Conservation (phyloP, 2,797 vertebrate species). For the Ctenosaura bakeri region DNA sequence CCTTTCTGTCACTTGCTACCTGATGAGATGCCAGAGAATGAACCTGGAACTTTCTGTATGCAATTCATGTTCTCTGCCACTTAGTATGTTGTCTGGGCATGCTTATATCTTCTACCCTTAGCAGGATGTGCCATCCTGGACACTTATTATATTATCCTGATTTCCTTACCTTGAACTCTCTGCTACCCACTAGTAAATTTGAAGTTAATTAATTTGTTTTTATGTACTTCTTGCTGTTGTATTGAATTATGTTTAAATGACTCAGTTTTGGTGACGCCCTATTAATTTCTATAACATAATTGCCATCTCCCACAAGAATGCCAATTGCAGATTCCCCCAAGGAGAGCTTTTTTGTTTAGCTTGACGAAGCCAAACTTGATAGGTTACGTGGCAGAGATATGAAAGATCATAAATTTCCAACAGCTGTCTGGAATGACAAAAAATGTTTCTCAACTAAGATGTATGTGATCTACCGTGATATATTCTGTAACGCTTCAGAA, state of each 20-base stretch:
- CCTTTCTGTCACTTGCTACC: too few species aligned
- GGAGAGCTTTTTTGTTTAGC: constrained; percentile 1
- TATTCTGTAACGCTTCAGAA: not conserved
- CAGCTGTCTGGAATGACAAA: constrained; percentile 22
- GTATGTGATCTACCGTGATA: constrained; percentile 12
- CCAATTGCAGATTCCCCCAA: accelerated
- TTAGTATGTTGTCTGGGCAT: not conserved
- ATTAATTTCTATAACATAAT: constrained; percentile 21
- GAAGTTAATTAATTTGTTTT: constrained; percentile 20
- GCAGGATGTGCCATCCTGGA: not conserved
- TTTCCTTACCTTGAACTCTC: not conserved
- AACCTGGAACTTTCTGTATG: not conserved
- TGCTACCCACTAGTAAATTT: not conserved
- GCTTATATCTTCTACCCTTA: not conserved
- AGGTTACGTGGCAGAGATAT: constrained; percentile 2
- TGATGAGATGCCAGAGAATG: not conserved
- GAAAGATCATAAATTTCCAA: constrained; percentile 33
- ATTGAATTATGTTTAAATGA: not conserved
- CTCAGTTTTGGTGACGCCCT: not conserved
- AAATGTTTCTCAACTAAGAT: constrained; percentile 44
- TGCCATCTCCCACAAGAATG: not conserved
- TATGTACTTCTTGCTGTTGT: not conserved
- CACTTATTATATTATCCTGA: not conserved
- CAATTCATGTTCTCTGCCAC: not conserved
- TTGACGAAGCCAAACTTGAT: constrained; percentile 18